Evolutionary conservation across 2,797 vertebrate genomes (phyloP), one percentile per base, ranked within the genome.

Genomic region (Darevskia nairensis): DNA sequence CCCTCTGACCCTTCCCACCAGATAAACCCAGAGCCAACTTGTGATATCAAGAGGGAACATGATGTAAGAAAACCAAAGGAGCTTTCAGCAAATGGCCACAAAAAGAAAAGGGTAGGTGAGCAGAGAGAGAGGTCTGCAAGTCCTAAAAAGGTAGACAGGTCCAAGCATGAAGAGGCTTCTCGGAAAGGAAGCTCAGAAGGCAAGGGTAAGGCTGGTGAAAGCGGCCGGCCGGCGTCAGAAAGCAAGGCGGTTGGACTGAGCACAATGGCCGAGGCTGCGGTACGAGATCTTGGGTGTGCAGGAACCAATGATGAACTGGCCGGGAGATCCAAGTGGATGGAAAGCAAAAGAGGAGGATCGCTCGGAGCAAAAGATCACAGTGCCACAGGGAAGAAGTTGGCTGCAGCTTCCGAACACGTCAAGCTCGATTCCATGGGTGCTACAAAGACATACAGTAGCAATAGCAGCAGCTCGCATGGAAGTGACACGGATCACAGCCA

Each of bases 1-100:
- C 96, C 97, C 97, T 97, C 97, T 95, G 98, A 98, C 97, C 98
- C 98, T 95, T 97, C 98, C 97, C 97, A 97, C 97, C 97, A 96
- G 97, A 97, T 95, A 95, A 97, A 97, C 97, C 97, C 97, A 97
- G 98, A 98, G 91, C 95, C 97, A 95, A 96, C 97, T 96, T 98
- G 97, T 98, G 98, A 98, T 97, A 97, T 96, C 96, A 97, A 97
- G 95, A 96, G 97, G 97, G 98, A 97, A 97, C 97, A 96, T 64
- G 96, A 97, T 69, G 94, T 95, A 91, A 96, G 96, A 95, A 97
- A 97, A 97, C 97, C 97, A 97, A 97, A 97, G 97, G 97, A 98
- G 96, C 96, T 96, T 94, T 93, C 96, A 2, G 95, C 97, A 95
- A 96, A 97, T 0, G 95, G 97, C 96, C 96, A 97, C 95, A 98